Evolutionary conservation across 2,888 invertebrate species (phyloP).

Genomic region (Apantesis nais): DNA sequence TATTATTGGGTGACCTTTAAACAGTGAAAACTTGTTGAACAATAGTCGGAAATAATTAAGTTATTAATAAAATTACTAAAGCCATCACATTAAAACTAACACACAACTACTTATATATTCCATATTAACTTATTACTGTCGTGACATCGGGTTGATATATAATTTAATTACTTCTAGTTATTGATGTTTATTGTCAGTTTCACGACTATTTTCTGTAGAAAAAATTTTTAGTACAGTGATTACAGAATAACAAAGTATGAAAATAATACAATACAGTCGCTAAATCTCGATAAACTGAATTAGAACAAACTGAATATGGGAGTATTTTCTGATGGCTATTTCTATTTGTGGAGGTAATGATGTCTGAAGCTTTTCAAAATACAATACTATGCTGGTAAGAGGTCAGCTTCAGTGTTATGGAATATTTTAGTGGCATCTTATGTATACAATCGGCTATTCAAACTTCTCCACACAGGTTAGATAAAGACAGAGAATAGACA

Average conservation of each 20-base stretch:
- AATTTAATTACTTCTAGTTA: not conserved
- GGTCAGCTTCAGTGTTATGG: no score
- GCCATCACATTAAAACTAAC: not conserved
- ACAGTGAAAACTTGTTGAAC: not conserved
- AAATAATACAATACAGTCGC: not conserved
- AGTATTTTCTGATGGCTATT: conserved; percentile 7
- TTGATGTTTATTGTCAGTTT: not conserved
- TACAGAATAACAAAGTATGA: not conserved
- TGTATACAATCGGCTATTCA: not conserved
- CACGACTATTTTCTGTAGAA: no score
- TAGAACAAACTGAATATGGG: conserved; percentile 1
- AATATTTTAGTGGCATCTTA: no score
- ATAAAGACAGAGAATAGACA: no score
- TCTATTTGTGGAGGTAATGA: not conserved
- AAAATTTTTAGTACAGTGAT: no score
- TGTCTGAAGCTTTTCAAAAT: not conserved
- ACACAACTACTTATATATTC: not conserved
- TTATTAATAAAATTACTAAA: not conserved
- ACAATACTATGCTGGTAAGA: no score
- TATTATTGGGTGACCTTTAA: not conserved
- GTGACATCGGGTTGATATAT: not conserved
- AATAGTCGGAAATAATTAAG: not conserved
- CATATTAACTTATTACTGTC: not conserved
- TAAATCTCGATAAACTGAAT: conserved; percentile 4
- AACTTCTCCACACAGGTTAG: not conserved